Evolutionary conservation across 2,113 vertebrate species (phyloP).

Genomic region (Rhinopomastus cyanomelas): DNA sequence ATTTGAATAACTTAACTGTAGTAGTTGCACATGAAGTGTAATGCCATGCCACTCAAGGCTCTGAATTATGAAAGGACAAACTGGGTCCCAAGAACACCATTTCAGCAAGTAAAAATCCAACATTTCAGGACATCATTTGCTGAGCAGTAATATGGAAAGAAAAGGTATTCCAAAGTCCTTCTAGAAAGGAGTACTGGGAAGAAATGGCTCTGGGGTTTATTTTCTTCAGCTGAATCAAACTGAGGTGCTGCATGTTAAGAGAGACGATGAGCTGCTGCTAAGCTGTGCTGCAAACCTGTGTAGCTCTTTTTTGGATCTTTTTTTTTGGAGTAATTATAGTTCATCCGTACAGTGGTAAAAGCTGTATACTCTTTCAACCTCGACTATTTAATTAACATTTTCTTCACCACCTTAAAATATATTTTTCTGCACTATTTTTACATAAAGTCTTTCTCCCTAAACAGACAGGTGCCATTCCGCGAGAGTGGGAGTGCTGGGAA

Average conservation of each 20-base stretch:
- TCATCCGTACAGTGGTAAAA: neutral
- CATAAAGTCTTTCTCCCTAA: neutral
- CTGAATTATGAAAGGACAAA: neutral
- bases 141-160: neutral
- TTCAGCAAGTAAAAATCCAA: neutral
- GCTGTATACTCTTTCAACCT: neutral
- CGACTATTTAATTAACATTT: neutral
- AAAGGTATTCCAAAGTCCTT: neutral
- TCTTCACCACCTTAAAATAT: neutral
- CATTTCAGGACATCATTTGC: neutral
- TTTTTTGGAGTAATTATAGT: neutral
- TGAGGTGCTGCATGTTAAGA: neutral
- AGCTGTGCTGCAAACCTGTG: neutral
- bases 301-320: neutral
- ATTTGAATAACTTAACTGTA: neutral
- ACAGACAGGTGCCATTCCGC: neutral
- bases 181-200: neutral
- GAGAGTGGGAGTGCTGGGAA: neutral
- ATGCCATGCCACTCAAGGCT: neutral
- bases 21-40: fast-evolving
- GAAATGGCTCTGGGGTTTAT: neutral
- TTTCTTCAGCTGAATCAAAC: neutral
- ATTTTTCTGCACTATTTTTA: neutral
- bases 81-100: neutral
- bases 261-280: neutral